A percentile compares a stretch with the other conserved stretches of the same genome.
Evolutionary conservation across 2,888 invertebrate species (phyloP).

Genomic region (Molanna angustata): DNA sequence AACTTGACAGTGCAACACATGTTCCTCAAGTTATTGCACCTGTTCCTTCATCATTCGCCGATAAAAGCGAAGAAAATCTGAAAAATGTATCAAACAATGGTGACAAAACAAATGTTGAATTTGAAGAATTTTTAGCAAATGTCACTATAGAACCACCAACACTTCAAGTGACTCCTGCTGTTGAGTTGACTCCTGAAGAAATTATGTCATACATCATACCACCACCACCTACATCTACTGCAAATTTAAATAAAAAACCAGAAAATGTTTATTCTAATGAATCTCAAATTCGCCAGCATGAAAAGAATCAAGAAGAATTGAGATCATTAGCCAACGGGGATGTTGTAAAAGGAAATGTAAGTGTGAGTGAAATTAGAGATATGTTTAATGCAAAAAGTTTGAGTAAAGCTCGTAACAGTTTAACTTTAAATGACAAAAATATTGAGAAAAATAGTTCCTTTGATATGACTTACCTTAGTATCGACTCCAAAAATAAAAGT

Average conservation of each 20-base stretch:
- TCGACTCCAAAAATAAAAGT: slow-evolving; percentile 45
- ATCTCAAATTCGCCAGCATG: slow-evolving; percentile 41
- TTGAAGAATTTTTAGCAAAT: slow-evolving; percentile 81
- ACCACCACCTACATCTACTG: slow-evolving; percentile 65
- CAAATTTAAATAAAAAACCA: slow-evolving; percentile 47
- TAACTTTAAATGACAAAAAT: slow-evolving; percentile 49
- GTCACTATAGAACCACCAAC: slow-evolving; percentile 81
- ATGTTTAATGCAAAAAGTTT: slow-evolving; percentile 52
- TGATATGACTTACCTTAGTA: slow-evolving; percentile 37
- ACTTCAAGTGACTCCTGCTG: slow-evolving; percentile 68
- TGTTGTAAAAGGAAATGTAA: slow-evolving; percentile 57
- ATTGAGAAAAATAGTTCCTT: slow-evolving; percentile 40
- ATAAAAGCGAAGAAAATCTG: slow-evolving; percentile 47
- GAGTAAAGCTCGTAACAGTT: slow-evolving; percentile 54
- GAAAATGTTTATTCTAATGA: slow-evolving; percentile 48
- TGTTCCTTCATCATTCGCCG: slow-evolving; percentile 75
- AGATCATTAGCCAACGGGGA: slow-evolving; percentile 39
- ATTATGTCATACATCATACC: slow-evolving; percentile 84
- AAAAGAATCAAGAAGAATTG: slow-evolving; percentile 13
- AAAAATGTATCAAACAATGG: slow-evolving; percentile 35
- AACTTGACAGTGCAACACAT: slow-evolving; percentile 65
- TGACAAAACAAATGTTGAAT: slow-evolving; percentile 49
- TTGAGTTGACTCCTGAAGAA: slow-evolving; percentile 78
- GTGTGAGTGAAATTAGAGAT: slow-evolving; percentile 55
- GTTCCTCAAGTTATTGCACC: slow-evolving; percentile 68